Base-by-base conservation (phyloP, 2,888 invertebrate species). In the Hyposoter didymator region DNA sequence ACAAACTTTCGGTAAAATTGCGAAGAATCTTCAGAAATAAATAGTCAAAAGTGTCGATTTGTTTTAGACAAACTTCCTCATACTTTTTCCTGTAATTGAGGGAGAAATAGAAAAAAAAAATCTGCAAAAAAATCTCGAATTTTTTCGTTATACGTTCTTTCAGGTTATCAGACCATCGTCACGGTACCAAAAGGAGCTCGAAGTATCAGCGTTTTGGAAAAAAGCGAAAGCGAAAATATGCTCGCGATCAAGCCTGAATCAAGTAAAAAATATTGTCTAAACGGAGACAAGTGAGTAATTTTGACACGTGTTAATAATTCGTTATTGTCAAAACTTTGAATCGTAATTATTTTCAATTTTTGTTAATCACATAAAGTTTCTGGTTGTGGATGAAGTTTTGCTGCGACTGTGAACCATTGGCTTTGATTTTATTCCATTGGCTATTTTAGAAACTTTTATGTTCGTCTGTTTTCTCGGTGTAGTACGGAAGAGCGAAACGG, bases 121-220 rank as follows among this genome's bases (percentile, higher is more conserved):
- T 14, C 1, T 17, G 0, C 8, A 0, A 10, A 39, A 10, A 39
- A 39, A 10, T 39, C 8, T 39, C 39, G 10, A 10, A 39, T 2
- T 39, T 39, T 39, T 39, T 39, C 8, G 39, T 8, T 69, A 2
- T 22, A 52, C 35, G 10, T 19, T 76, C 84, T 87, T 87, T 39
- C 89, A 96, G 96, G 95, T 95, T 94, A 97, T 95, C 89, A 96
- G 95, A 90, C 94, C 87, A 92, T 95, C 5, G 93, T 94, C 17
- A 93, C 93, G 5, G 96, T 98, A 90, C 98, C 98, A 28, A 95
- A 95, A 8, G 97, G 97, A 43, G 97, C 98, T 0, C 95, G 97
- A 84, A 97, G 97, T 92, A 97, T 98, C 66, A 95, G 96, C 87
- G 96, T 98, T 55, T 95, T 96, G 92, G 98, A 98, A 93, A 95